phyloP scores from a whole-genome alignment of 2,113 vertebrate genomes.

The Paracanthobrama guichenoti region DNA sequence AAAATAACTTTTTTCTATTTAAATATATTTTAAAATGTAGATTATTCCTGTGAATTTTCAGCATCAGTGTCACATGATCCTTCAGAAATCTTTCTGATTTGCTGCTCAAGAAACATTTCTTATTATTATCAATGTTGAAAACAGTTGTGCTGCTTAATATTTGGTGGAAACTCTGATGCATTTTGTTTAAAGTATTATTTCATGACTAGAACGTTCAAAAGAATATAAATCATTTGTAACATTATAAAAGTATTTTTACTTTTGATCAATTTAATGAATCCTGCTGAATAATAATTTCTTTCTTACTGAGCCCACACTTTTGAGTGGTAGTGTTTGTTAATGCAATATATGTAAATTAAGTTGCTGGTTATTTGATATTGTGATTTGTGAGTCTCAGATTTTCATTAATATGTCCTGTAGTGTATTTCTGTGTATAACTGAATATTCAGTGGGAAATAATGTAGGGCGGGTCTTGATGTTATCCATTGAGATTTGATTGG shows the following conservation, averaged over 20 bases:
- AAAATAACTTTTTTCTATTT: neutral
- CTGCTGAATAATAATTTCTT: neutral
- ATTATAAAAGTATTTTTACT: neutral
- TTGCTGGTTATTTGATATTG: neutral
- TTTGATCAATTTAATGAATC: neutral
- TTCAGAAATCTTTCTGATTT: neutral
- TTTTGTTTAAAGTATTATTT: neutral
- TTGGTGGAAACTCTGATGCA: neutral
- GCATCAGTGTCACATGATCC: neutral
- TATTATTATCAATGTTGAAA: neutral
- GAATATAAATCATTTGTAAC: neutral
- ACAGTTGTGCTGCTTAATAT: neutral
- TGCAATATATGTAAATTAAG: neutral
- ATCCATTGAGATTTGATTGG: neutral
- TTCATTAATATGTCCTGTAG: neutral
- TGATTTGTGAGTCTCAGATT: neutral
- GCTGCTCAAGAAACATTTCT: neutral
- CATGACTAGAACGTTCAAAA: neutral
- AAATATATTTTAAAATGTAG: neutral
- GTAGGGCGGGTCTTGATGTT: neutral
- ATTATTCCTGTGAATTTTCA: neutral
- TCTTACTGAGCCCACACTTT: no score
- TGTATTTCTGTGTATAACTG: neutral
- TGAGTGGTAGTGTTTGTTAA: neutral
- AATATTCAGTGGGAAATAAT: neutral